phyloP scores from a whole-genome alignment of 2,113 vertebrate genomes.

The Misgurnus anguillicaudatus region DNA sequence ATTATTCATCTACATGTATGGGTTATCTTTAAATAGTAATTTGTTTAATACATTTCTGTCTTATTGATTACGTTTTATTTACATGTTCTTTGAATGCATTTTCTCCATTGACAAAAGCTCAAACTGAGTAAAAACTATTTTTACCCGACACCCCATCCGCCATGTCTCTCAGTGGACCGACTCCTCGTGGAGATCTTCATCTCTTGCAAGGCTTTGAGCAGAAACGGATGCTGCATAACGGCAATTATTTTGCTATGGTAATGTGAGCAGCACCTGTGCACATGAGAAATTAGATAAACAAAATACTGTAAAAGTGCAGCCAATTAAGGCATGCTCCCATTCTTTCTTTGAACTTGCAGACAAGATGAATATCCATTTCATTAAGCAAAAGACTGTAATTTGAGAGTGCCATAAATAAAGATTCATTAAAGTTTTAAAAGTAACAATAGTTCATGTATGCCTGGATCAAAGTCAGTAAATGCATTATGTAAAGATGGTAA shows the following conservation, averaged over 20 bases:
- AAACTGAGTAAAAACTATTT: neutral
- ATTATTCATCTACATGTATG: too few species aligned
- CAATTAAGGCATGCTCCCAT: constrained; percentile 59
- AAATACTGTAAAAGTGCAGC: constrained; percentile 63
- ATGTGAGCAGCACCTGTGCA: constrained; percentile 60
- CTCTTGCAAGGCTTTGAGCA: constrained; percentile 34
- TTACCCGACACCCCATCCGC: neutral
- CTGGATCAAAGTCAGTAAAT: constrained; percentile 20
- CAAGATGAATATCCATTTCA: constrained; percentile 58
- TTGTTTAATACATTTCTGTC: too few species aligned
- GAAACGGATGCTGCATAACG: constrained; percentile 10
- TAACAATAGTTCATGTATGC: constrained; percentile 33
- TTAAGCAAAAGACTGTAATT: constrained; percentile 56
- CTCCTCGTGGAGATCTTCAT: constrained; percentile 39
- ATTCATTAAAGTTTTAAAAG: constrained; percentile 60
- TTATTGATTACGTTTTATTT: too few species aligned
- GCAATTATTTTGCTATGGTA: constrained; percentile 51
- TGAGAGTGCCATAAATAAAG: constrained; percentile 56
- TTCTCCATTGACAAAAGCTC: neutral
- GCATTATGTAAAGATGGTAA: neutral
- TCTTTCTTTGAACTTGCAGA: constrained; percentile 64
- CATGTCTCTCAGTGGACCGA: constrained; percentile 31
- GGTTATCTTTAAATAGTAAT: too few species aligned
- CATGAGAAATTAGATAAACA: constrained; percentile 61
- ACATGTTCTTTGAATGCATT: neutral